Conservation (phyloP, 2,888 invertebrate genomes). For the Latrodectus hesperus region DNA sequence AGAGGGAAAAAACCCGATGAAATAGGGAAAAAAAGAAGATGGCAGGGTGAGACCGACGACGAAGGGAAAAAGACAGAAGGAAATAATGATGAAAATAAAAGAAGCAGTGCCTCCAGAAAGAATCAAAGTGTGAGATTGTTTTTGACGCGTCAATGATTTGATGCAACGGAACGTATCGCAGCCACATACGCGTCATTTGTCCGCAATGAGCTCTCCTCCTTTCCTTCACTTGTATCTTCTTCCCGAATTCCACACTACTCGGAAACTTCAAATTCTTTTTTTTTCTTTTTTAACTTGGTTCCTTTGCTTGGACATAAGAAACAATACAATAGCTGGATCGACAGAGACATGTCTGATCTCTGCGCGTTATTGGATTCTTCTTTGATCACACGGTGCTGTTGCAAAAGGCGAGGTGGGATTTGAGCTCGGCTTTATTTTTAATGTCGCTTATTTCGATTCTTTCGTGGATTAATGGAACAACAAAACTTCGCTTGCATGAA, state of each 20-base stretch:
- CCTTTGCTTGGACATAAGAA: not conserved
- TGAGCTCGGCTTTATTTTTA: no score
- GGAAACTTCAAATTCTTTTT: not conserved
- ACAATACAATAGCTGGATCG: slow-evolving; percentile 1
- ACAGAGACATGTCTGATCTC: not conserved
- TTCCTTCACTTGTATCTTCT: not conserved
- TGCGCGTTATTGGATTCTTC: not conserved
- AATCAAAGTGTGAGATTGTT: slow-evolving; percentile 40
- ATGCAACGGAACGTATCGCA: slow-evolving; percentile 42
- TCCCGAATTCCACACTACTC: not conserved
- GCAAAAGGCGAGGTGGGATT: no score
- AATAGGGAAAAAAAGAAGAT: not conserved
- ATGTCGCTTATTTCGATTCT: no score
- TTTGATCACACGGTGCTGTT: not conserved
- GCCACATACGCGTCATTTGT: slow-evolving; percentile 50
- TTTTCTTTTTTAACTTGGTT: not conserved
- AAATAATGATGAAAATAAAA: slow-evolving; percentile 7
- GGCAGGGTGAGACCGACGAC: not conserved
- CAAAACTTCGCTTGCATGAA: no score
- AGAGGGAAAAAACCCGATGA: not conserved
- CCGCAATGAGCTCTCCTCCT: slow-evolving; percentile 32
- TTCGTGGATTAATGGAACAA: no score
- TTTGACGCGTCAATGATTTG: slow-evolving; percentile 54
- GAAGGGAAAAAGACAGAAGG: not conserved
- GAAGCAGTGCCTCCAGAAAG: not conserved